These are phyloP conservation scores for Diprion similis DNA, from an alignment of 1,140 invertebrate genomes.

Conservation along the genomic window DNA sequence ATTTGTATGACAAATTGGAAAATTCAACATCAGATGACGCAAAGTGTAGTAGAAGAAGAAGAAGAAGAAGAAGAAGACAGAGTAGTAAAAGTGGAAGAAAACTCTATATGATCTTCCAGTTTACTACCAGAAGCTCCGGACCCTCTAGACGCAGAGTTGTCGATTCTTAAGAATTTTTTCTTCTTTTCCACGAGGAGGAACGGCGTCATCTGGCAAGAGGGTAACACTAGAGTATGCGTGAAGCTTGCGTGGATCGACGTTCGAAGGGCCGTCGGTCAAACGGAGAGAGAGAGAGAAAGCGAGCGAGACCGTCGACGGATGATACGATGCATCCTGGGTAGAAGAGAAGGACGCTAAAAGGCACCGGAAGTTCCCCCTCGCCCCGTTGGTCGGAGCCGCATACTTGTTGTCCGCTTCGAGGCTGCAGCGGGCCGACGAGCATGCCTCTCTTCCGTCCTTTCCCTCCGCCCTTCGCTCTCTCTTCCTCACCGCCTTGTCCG, in stretches of 20 bases:
- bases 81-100: too few relatives aligned
- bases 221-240: conserved; percentile 3
- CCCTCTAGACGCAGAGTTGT: not conserved
- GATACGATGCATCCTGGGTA: not conserved
- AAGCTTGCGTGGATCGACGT: not conserved
- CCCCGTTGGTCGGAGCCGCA: conserved; percentile 18
- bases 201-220: not conserved
- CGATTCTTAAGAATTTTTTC: not conserved
- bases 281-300: not conserved
- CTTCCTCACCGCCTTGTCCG: not conserved
- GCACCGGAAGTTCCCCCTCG: conserved; percentile 41
- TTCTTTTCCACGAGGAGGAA: not conserved
- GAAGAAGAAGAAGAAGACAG: too few relatives aligned
- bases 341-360: conserved; percentile 11
- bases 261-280: not conserved
- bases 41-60: not conserved
- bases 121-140: not conserved
- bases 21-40: not conserved
- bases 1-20: too few relatives aligned
- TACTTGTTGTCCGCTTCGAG: conserved; percentile 6
- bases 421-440: conserved; percentile 8
- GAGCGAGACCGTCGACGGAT: too few relatives aligned
- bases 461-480: not conserved
- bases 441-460: not conserved
- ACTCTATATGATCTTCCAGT: not conserved